Conservation (phyloP, 2,888 invertebrate species). For the Trichopoda pennipes region DNA sequence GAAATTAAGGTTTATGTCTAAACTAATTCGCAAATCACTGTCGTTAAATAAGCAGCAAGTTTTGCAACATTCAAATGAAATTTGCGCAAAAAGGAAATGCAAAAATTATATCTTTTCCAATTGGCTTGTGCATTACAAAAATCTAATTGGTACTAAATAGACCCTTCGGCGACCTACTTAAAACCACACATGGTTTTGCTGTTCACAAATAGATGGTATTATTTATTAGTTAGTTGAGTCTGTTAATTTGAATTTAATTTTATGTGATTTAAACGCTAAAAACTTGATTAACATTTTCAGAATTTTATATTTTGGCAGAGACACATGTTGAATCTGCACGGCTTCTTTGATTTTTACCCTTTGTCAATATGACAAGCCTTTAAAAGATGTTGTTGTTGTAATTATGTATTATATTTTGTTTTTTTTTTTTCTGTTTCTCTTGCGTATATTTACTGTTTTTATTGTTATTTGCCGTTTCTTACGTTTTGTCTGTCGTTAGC, state of each 20-base stretch:
- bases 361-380: constrained; percentile 16
- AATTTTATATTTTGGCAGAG: background rate
- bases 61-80: background rate
- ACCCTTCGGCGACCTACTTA: background rate
- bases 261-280: no score
- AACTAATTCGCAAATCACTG: constrained; percentile 49
- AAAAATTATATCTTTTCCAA: constrained; percentile 23
- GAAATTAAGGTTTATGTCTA: constrained; percentile 50
- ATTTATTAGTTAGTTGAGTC: background rate
- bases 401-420: no score
- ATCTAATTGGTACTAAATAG: background rate
- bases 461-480: constrained; percentile 72
- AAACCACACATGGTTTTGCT: background rate
- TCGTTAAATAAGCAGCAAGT: constrained; percentile 6
- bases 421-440: constrained; percentile 12
- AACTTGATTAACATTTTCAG: background rate
- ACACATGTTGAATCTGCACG: constrained; percentile 60
- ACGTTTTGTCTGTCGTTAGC: constrained; percentile 67
- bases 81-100: constrained; percentile 9
- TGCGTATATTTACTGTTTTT: constrained; percentile 38
- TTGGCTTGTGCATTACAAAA: background rate
- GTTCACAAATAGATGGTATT: constrained; percentile 52
- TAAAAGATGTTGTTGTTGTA: background rate
- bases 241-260: no score
- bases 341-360: constrained; percentile 66